Percentiles rank a stretch among this genome's conserved stretches.
phyloP scores from a whole-genome alignment of 1,140 invertebrate species.

The Procambarus clarkii region DNA sequence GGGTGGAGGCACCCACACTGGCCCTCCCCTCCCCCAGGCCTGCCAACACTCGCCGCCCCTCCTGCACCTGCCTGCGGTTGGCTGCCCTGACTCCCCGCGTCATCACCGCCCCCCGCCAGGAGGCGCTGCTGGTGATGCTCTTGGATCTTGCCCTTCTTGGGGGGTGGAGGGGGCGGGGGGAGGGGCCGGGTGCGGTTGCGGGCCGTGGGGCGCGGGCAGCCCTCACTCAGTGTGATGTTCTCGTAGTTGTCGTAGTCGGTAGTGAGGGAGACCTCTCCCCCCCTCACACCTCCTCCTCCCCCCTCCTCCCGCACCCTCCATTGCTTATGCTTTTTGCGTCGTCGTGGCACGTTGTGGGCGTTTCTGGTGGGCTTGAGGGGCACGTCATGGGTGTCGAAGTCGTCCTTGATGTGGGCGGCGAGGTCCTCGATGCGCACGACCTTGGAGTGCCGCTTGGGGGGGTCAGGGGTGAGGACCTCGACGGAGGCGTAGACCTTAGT shows the following conservation, averaged over 20 bases:
- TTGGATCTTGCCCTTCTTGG: conserved; percentile 52
- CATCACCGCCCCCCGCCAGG: not conserved
- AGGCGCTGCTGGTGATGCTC: conserved; percentile 38
- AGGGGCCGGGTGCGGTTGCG: conserved; percentile 55
- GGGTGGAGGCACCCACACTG: not conserved
- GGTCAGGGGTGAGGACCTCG: conserved; percentile 23
- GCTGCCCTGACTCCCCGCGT: conserved; percentile 22
- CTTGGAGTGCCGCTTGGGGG: conserved; percentile 56
- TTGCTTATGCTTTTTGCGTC: conserved; percentile 20
- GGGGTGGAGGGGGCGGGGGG: conserved; percentile 65
- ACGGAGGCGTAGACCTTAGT: conserved; percentile 45
- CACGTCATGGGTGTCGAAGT: not conserved
- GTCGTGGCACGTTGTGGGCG: conserved; percentile 14
- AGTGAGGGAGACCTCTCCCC: conserved; percentile 7
- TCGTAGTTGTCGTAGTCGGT: conserved; percentile 65
- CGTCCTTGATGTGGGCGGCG: conserved; percentile 18
- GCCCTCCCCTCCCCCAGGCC: conserved; percentile 14
- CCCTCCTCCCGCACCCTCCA: not conserved
- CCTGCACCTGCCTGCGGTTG: conserved; percentile 19
- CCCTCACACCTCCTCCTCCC: conserved; percentile 1
- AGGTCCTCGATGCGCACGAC: conserved; percentile 60
- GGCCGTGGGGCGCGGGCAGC: not conserved
- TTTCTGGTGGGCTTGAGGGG: not conserved
- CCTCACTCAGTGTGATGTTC: conserved; percentile 41
- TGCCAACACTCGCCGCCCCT: conserved; percentile 32